Evolutionary conservation across 2,113 vertebrate genomes (phyloP), one percentile per base, ranked within the genome.

Genomic region (Gnathonemus echidnorhynchus): DNA sequence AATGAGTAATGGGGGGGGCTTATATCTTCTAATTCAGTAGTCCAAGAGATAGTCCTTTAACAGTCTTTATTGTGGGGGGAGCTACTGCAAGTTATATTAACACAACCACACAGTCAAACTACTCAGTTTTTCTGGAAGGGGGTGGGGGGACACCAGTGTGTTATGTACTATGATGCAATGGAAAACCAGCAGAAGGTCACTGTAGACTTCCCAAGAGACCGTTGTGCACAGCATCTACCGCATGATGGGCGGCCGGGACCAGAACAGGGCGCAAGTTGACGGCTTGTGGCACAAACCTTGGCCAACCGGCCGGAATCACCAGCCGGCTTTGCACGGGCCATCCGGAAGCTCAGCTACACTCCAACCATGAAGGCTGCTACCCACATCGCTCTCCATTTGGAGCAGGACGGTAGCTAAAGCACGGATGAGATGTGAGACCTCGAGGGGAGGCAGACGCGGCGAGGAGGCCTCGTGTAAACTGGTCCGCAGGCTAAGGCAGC

Each of bases 401-500:
- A 53, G 88, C 35, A 17, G 46, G 17, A 80, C 35, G 27, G 7
- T 35, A 13, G 48, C 53, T 56, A 56, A 56, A 87, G 86, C 9
- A 8, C 86, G 1, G 86, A 17, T 10, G 35, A 48, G 8, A 48
- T 9, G 46, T 21, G 48, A 88, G 58, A n/a, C 86, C 58, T 31
- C 77, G 46, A 66, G 77, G 42, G 21, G 66, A 31, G 21, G 3
- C 19, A 1, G 77, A 24, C 49, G 86, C 53, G 13, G 56, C 35
- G 31, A 53, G 49, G 49, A 90, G 46, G 88, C 70, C 15, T 52
- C 3, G 39, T 45, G 70, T 86, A 88, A 90, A 90, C 89, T 90
- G 56, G 19, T 53, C 31, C n/a, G n/a, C 42, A 85, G 58, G 46
- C 90, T 49, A 88, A 92, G 49, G 88, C 27, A 49, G 42, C 50